Percentiles rank a stretch among this genome's conserved stretches.
These are phyloP conservation scores for Zoroaster sp. DNA, from an alignment of 53 echinoderm and acorn worm species.

Conservation along the genomic window DNA sequence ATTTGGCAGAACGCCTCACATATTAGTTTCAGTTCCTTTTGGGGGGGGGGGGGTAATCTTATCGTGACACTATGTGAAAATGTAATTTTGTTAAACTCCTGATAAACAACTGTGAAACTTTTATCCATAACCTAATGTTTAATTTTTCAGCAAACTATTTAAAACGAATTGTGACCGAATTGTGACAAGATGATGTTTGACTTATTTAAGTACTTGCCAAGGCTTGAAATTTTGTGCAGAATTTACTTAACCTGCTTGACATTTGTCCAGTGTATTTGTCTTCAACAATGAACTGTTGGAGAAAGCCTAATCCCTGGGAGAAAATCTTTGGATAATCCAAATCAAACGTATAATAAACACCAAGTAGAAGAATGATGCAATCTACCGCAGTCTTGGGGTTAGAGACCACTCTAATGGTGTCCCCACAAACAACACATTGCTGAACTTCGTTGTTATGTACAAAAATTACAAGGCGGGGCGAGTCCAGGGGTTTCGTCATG, in stretches of 20 bases:
- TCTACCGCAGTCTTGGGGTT: not conserved
- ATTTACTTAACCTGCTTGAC: conserved; percentile 20
- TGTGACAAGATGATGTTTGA: not conserved
- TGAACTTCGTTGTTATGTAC: not conserved
- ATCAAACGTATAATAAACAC: conserved; percentile 8
- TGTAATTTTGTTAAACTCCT: not conserved
- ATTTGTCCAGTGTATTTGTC: conserved; percentile 19
- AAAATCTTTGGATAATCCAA: not conserved
- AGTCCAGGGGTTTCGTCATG: not conserved
- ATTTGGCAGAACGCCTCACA: no score
- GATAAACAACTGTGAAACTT: not conserved
- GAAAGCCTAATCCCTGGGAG: conserved; percentile 1
- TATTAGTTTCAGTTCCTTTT: no score
- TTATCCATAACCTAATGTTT: not conserved
- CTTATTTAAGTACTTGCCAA: no score
- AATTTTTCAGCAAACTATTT: not conserved
- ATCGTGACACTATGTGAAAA: no score
- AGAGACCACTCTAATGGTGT: not conserved
- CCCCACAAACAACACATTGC: conserved; percentile 32
- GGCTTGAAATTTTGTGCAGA: no score
- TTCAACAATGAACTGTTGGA: conserved; percentile 11
- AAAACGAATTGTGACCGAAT: not conserved
- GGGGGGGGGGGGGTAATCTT: no score
- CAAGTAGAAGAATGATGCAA: not conserved
- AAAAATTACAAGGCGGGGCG: conserved; percentile 8